A percentile compares a stretch with the other conserved stretches of the same genome.
phyloP scores from a whole-genome alignment of 2,113 vertebrate species.

The Otocyon megalotis region DNA sequence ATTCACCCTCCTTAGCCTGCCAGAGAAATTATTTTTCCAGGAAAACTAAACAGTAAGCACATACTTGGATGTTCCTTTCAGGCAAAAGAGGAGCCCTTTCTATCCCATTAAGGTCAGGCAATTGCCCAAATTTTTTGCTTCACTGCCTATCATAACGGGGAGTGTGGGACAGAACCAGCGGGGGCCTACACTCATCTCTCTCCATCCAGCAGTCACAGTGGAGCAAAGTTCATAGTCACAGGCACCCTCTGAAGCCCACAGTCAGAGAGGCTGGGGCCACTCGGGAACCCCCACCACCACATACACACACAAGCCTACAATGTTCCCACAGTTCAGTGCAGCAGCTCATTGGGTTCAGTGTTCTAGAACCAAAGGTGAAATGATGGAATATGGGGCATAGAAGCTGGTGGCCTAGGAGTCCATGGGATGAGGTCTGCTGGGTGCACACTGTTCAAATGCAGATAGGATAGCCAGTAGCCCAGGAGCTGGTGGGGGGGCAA shows the following conservation, averaged over 20 bases:
- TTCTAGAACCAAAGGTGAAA: conserved; percentile 10
- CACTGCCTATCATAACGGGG: conserved; percentile 77
- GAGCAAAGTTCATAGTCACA: conserved; percentile 66
- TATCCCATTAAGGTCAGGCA: conserved; percentile 77
- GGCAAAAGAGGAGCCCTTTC: conserved; percentile 72
- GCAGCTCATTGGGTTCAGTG: background rate
- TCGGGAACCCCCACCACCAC: background rate
- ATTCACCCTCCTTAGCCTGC: conserved; percentile 69
- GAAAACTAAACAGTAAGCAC: conserved; percentile 82
- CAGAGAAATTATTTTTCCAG: conserved; percentile 84
- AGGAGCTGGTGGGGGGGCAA: background rate
- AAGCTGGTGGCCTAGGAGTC: background rate
- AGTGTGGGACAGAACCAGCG: conserved; percentile 62
- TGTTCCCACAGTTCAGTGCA: background rate
- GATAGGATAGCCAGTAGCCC: background rate
- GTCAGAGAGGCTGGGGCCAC: background rate
- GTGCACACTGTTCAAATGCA: background rate
- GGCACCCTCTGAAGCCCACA: conserved; percentile 22
- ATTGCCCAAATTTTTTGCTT: conserved; percentile 77
- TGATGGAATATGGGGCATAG: background rate
- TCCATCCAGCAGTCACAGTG: background rate
- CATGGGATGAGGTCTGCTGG: background rate
- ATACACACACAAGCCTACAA: background rate
- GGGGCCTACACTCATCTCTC: conserved; percentile 42
- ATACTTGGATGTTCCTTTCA: conserved; percentile 80